Percentiles rank a stretch among this genome's conserved stretches.
Evolutionary conservation across 2,113 vertebrate genomes (phyloP).

Genomic region (Corydoras sp.): DNA sequence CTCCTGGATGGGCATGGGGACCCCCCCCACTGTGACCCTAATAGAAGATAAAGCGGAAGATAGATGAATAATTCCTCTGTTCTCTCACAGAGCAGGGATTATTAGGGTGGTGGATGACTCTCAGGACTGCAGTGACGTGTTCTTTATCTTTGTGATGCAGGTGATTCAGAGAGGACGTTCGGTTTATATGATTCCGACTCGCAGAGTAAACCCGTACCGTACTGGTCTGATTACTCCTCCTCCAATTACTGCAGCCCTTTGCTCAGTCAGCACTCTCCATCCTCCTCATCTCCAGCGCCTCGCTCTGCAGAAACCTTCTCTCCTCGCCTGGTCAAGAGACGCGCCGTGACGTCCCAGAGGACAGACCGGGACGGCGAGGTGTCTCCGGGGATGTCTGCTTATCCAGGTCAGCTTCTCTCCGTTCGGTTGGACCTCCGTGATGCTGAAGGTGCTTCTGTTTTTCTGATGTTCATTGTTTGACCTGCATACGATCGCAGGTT

Average conservation of each 20-base stretch:
- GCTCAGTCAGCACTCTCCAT: constrained; percentile 37
- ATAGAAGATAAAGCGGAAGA: no score
- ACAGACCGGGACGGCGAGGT: constrained; percentile 56
- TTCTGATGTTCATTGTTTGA: neutral
- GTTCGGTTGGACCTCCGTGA: neutral
- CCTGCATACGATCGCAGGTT: constrained; percentile 47
- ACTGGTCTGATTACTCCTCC: constrained; percentile 62
- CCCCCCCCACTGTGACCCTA: no score
- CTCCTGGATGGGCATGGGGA: no score
- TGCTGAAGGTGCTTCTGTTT: no score
- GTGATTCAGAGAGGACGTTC: constrained; percentile 54
- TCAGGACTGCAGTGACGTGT: no score
- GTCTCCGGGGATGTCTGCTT: constrained; percentile 60
- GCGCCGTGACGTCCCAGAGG: constrained; percentile 50
- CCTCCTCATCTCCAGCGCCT: constrained; percentile 40
- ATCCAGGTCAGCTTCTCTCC: constrained; percentile 59
- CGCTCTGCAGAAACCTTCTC: constrained; percentile 60
- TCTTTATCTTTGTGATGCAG: constrained; percentile 38
- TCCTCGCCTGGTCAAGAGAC: constrained; percentile 67
- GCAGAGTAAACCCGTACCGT: constrained; percentile 49
- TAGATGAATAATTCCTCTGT: no score
- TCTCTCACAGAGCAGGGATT: no score
- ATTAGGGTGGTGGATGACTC: no score
- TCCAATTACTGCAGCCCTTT: constrained; percentile 44
- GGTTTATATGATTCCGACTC: constrained; percentile 54